Conservation (phyloP, 2,113 vertebrate genomes). For the Motacilla tschutschensis region DNA sequence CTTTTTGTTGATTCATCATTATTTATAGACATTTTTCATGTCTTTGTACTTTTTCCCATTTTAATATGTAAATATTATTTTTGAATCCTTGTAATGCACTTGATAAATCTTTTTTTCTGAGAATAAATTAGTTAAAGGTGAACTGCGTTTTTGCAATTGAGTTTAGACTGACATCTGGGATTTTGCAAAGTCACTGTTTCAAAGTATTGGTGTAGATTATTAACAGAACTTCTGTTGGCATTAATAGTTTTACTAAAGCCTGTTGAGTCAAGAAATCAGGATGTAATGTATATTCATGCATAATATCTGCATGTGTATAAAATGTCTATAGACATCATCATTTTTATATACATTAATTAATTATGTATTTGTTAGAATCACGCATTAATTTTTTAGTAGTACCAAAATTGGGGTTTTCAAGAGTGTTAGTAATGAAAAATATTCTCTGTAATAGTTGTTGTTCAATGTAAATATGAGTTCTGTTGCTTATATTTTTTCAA, state of each 20-base stretch:
- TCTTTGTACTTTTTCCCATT: constrained; percentile 3
- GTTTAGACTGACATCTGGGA: neutral
- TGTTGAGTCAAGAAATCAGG: neutral
- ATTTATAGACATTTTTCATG: neutral
- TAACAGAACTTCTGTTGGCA: neutral
- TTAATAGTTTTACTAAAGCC: neutral
- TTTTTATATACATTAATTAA: neutral
- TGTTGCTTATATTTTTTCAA: neutral
- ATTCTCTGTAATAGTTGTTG: neutral
- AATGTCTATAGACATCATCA: neutral
- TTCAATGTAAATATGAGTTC: neutral
- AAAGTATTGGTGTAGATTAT: neutral
- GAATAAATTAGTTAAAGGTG: constrained; percentile 1
- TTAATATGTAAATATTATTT: constrained; percentile 30
- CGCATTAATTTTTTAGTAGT: neutral
- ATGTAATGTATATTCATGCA: neutral
- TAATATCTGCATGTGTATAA: neutral
- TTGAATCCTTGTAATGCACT: neutral
- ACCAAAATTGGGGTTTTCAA: neutral
- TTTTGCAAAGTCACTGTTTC: neutral
- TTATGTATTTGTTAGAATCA: neutral
- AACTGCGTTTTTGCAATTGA: neutral
- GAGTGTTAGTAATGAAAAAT: neutral
- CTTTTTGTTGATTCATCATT: constrained; percentile 12
- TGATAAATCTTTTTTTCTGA: neutral